Evolutionary conservation across 1,140 invertebrate genomes (phyloP).

Genomic region (Macrobrachium rosenbergii): DNA sequence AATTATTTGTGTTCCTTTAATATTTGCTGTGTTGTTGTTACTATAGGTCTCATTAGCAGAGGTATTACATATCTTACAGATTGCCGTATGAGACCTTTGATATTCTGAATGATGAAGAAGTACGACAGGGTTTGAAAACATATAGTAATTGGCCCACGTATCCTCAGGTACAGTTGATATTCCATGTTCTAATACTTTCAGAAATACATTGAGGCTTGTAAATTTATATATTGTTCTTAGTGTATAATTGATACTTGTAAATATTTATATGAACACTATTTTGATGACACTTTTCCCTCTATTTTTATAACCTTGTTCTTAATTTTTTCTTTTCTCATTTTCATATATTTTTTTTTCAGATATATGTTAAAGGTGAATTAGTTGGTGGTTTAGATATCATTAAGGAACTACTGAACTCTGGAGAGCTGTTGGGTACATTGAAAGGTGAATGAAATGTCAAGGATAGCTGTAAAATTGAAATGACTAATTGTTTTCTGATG

Average conservation of each 20-base stretch:
- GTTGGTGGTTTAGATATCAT: slow-evolving; percentile 97
- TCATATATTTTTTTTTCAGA: slow-evolving; percentile 23
- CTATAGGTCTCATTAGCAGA: neutral
- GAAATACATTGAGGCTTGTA: neutral
- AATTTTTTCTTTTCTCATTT: neutral
- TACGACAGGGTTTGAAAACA: slow-evolving; percentile 93
- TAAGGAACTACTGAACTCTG: slow-evolving; percentile 80
- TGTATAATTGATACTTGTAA: neutral
- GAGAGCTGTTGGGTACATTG: slow-evolving; percentile 71
- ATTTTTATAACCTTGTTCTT: neutral
- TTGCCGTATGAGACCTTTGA: slow-evolving; percentile 80
- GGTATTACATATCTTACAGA: slow-evolving; percentile 19
- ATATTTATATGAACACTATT: neutral
- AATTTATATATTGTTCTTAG: neutral
- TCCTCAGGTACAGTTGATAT: slow-evolving; percentile 72
- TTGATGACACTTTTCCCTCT: neutral
- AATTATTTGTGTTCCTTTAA: neutral
- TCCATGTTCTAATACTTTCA: neutral
- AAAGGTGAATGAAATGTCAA: slow-evolving; percentile 63
- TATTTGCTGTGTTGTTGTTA: neutral
- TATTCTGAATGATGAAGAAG: slow-evolving; percentile 91
- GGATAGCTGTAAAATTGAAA: no score
- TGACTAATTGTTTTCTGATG: no score
- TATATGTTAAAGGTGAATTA: slow-evolving; percentile 80
- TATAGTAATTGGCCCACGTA: slow-evolving; percentile 98